Evolutionary conservation across 2,797 vertebrate genomes (phyloP).

Genomic region (Acrossocheilus fasciatus): DNA sequence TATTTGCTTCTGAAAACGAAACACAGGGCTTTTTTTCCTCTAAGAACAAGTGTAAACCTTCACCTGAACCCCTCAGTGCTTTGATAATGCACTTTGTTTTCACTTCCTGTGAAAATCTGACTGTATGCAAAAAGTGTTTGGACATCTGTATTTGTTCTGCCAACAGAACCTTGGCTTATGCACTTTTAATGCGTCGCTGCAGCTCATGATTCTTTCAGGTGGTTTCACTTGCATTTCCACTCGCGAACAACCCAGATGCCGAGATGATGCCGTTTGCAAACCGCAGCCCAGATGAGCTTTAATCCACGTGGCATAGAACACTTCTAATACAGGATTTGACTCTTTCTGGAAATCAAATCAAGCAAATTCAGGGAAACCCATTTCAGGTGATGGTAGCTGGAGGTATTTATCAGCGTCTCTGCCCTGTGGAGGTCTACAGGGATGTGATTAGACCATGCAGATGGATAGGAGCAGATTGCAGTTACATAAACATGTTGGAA

Average conservation of each 20-base stretch:
- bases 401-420: neutral
- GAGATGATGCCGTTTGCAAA: conserved; percentile 22
- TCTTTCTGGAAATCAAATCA: conserved; percentile 23
- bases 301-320: neutral
- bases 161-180: conserved; percentile 30
- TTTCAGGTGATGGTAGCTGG: conserved; percentile 19
- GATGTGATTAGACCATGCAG: conserved; percentile 36
- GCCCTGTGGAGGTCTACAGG: neutral
- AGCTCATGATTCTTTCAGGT: conserved; percentile 50
- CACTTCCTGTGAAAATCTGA: neutral
- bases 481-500: conserved; percentile 50
- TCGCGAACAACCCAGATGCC: conserved; percentile 8
- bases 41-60: neutral
- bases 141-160: conserved; percentile 23
- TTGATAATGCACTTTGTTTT: neutral
- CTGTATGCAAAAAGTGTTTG: conserved; percentile 28
- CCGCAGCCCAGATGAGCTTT: neutral
- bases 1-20: conserved; percentile 16
- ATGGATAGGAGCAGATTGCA: conserved; percentile 48
- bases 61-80: neutral
- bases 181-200: conserved; percentile 48
- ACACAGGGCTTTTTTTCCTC: neutral
- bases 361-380: conserved; percentile 1
- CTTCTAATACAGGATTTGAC: conserved; percentile 24
- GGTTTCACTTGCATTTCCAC: conserved; percentile 11